These are phyloP conservation scores for Strigamia crassipes DNA, from an alignment of 2,888 invertebrate genomes.

Conservation along the genomic window DNA sequence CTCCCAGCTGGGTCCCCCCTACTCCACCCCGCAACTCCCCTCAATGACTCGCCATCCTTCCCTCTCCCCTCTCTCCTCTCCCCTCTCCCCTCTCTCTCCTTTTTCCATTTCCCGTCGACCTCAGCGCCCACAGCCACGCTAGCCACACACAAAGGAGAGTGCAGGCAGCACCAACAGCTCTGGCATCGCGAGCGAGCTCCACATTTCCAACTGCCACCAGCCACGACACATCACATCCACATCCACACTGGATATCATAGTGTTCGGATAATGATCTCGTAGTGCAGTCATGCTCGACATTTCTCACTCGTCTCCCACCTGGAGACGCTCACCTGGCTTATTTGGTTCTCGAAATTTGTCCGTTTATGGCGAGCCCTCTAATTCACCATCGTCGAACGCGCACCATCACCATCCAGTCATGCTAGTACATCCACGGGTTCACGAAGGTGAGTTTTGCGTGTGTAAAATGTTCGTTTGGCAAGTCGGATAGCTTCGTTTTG, in stretches of 20 bases:
- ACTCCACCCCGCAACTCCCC: slow-evolving; percentile 44
- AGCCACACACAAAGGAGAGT: slow-evolving; percentile 23
- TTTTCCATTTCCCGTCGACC: slow-evolving; percentile 17
- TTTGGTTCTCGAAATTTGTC: not conserved
- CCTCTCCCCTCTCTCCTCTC: not conserved
- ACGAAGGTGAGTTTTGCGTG: slow-evolving; percentile 19
- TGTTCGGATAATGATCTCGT: not conserved
- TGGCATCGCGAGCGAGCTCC: slow-evolving; percentile 39
- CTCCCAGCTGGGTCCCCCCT: not conserved
- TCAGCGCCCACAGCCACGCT: not conserved
- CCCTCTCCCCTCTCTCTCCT: not conserved
- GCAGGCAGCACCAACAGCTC: slow-evolving; percentile 41
- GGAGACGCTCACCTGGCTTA: slow-evolving; percentile 23
- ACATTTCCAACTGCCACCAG: slow-evolving; percentile 14
- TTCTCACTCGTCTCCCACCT: slow-evolving; percentile 20
- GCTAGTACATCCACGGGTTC: slow-evolving; percentile 32
- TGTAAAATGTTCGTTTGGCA: not conserved
- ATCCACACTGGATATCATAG: not conserved
- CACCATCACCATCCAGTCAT: slow-evolving; percentile 34
- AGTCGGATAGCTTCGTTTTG: not conserved
- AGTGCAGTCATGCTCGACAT: slow-evolving; percentile 39
- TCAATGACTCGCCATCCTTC: slow-evolving; percentile 1
- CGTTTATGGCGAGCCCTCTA: not conserved
- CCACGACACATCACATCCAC: not conserved
- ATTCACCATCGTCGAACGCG: not conserved